phyloP scores from a whole-genome alignment of 2,113 vertebrate species.

The Poeciliopsis retropinna region DNA sequence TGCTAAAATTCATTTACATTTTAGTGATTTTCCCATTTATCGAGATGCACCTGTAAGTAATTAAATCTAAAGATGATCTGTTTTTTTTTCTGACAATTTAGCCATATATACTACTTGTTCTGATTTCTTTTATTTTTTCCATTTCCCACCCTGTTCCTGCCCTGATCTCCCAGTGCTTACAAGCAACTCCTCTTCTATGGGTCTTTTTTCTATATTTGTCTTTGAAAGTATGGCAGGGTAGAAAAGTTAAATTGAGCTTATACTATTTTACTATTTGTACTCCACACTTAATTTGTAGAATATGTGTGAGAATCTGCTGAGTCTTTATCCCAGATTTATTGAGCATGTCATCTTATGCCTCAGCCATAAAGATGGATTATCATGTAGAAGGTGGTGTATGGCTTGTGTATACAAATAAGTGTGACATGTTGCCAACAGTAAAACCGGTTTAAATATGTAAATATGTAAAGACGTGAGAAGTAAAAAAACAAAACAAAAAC shows the following conservation, averaged over 20 bases:
- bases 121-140: constrained; percentile 14
- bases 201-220: constrained; percentile 15
- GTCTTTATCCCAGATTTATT: constrained; percentile 24
- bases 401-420: constrained; percentile 58
- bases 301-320: constrained; percentile 36
- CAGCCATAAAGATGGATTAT: constrained; percentile 11
- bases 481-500: neutral
- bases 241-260: constrained; percentile 41
- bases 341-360: constrained; percentile 31
- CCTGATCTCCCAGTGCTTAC: constrained; percentile 10
- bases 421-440: constrained; percentile 65
- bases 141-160: constrained; percentile 10
- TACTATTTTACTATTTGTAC: constrained; percentile 23
- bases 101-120: constrained; percentile 2
- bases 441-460: constrained; percentile 59
- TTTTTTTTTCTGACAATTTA: constrained; percentile 11
- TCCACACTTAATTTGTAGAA: constrained; percentile 21
- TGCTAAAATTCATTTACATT: neutral
- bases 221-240: constrained; percentile 3
- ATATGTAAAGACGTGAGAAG: constrained; percentile 64
- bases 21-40: neutral
- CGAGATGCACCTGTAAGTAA: neutral
- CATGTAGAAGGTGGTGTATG: constrained; percentile 36
- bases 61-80: neutral
- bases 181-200: constrained; percentile 20